Base-by-base conservation (phyloP, 1,140 invertebrate species). In the Neodiprion lecontei region DNA sequence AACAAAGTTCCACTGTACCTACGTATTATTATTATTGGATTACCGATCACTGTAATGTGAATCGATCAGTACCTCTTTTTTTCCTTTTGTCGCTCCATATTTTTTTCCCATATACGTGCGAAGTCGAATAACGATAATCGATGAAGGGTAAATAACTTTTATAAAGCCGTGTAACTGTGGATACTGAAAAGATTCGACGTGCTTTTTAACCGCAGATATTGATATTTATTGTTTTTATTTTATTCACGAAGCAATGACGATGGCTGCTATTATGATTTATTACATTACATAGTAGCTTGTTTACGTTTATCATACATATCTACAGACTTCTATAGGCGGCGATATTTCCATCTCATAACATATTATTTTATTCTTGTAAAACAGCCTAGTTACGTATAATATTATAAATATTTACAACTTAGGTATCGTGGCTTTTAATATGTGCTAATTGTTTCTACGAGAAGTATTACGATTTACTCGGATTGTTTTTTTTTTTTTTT, bases 221-320 rank as follows among this genome's bases (percentile, higher is more conserved):
- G 40, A 73, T 48, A 73, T 14, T 68, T 67, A 7, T 69, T 69
- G 70, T 17, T 7, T 10, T 14, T 50, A 49, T 71, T 72, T 48
- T 72, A 17, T 72, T 66, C 61, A 7, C 61, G 28, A 14, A 47
- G 53, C 17, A 67, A 66, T 14, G 14, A 61, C 70, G 48, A 14
- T 28, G 23, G 11, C 14, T 72, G 75, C 53, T 50, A 69, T 69
- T 72, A 69, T 73, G 67, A 74, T 79, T 74, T 70, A 76, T 77
- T 75, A 71, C 12, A 76, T 75, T 72, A 79, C 73, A 76, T 75
- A 77, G 79, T 79, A 77, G 72, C 78, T 77, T 77, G 74, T 77
- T 82, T 82, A 77, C 76, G 79, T 70, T 76, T 82, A 85, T 84
- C 71, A 81, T 87, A 86, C 84, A 86, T 86, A 86, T 86, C 83